Conservation (phyloP, 1,140 invertebrate species). For the Atta colombica region DNA sequence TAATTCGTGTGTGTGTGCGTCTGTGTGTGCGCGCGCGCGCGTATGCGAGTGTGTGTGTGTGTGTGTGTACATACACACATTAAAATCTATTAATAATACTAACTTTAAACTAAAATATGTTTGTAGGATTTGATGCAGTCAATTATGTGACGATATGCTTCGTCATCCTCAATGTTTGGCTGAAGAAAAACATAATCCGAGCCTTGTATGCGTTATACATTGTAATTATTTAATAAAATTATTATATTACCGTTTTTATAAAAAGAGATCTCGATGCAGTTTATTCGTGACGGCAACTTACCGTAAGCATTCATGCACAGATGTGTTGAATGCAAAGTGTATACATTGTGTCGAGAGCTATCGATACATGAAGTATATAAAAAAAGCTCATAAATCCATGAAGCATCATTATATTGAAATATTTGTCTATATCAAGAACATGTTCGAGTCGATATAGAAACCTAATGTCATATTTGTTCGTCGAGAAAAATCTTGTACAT, state of each 20-base stretch:
- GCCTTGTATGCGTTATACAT: not conserved
- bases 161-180: conserved; percentile 2
- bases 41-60: too few species aligned
- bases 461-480: not conserved
- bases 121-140: conserved; percentile 24
- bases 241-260: too few species aligned
- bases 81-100: not conserved
- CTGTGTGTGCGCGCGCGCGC: too few species aligned
- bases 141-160: conserved; percentile 8
- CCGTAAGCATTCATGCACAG: conserved; percentile 66
- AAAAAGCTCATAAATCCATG: not conserved
- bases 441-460: conserved; percentile 28
- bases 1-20: too few species aligned
- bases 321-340: conserved; percentile 67
- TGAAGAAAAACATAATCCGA: not conserved
- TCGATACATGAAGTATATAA: not conserved
- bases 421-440: conserved; percentile 14
- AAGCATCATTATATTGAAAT: conserved; percentile 18
- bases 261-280: too few species aligned
- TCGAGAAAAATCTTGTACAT: not conserved
- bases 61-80: too few species aligned
- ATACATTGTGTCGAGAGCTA: conserved; percentile 67
- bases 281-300: not conserved
- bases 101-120: conserved; percentile 11
- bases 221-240: conserved; percentile 4